phyloP scores from a whole-genome alignment of 2,888 invertebrate genomes.

The Apamea anceps region DNA sequence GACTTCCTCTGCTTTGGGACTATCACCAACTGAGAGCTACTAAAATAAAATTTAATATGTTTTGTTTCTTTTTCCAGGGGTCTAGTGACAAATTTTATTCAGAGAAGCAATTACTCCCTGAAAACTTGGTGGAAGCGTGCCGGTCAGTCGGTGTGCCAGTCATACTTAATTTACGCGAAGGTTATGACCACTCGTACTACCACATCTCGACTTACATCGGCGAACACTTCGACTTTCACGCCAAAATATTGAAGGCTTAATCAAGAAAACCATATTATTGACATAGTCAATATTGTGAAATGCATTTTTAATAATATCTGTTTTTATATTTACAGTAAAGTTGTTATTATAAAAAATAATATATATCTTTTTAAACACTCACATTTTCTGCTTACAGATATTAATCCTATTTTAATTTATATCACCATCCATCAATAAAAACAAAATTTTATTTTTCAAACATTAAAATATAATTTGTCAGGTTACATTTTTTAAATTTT shows the following conservation, averaged over 20 bases:
- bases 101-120: conserved; percentile 94
- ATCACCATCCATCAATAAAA: conserved; percentile 29
- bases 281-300: conserved; percentile 61
- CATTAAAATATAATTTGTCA: conserved; percentile 58
- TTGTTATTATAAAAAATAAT: conserved; percentile 52
- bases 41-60: neutral
- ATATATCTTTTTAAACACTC: conserved; percentile 7
- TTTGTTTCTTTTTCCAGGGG: conserved; percentile 90
- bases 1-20: neutral
- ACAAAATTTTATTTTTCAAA: conserved; percentile 49
- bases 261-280: conserved; percentile 39
- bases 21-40: no score
- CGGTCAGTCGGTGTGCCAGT: conserved; percentile 92
- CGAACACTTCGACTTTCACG: conserved; percentile 98
- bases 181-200: conserved; percentile 98
- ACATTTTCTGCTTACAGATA: conserved; percentile 1
- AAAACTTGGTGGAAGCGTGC: conserved; percentile 94
- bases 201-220: conserved; percentile 97
- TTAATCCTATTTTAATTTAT: neutral
- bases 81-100: conserved; percentile 94
- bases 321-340: conserved; percentile 71
- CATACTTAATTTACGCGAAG: conserved; percentile 93
- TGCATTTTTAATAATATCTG: conserved; percentile 71
- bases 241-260: conserved; percentile 92
- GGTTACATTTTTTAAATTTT: conserved; percentile 55